Percentiles rank a stretch among this genome's conserved stretches.
phyloP scores from a whole-genome alignment of 2,888 invertebrate species.

The Sphecodes monilicornis region DNA sequence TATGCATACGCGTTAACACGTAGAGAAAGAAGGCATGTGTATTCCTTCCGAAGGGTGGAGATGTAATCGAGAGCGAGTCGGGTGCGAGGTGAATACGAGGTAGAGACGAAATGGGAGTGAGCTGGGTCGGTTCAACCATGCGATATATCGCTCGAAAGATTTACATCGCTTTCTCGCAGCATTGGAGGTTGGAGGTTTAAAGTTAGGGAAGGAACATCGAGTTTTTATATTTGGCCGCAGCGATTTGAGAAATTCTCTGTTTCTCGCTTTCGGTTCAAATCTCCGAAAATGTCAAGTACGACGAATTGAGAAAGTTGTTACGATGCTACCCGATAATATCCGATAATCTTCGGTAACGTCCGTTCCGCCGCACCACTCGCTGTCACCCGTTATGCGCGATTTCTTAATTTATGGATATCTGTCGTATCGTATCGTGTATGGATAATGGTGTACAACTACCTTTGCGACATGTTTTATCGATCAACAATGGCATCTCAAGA shows the following conservation, averaged over 20 bases:
- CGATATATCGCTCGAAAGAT: constrained; percentile 82
- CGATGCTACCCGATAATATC: not conserved
- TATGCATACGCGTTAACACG: constrained; percentile 40
- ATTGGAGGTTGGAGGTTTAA: constrained; percentile 48
- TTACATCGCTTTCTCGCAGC: constrained; percentile 78
- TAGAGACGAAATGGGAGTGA: constrained; percentile 50
- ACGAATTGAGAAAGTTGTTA: not conserved
- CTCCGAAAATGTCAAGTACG: not conserved
- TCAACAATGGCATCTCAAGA: not conserved
- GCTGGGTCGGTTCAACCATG: constrained; percentile 69
- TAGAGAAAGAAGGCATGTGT: constrained; percentile 59
- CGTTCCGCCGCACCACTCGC: not conserved
- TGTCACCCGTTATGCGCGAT: not conserved
- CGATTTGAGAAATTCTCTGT: constrained; percentile 10
- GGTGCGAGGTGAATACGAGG: constrained; percentile 3
- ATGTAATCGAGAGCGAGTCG: constrained; percentile 60
- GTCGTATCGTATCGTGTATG: no score
- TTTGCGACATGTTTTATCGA: not conserved
- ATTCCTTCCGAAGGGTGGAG: constrained; percentile 68
- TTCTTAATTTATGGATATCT: no score
- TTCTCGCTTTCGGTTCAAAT: not conserved
- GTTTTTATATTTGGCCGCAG: constrained; percentile 64
- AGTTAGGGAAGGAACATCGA: constrained; percentile 71
- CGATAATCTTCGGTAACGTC: not conserved
- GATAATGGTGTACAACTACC: no score